A percentile compares a stretch with the other conserved stretches of the same genome.
phyloP scores from a whole-genome alignment of 2,113 vertebrate species.

The Gavialis gangeticus region DNA sequence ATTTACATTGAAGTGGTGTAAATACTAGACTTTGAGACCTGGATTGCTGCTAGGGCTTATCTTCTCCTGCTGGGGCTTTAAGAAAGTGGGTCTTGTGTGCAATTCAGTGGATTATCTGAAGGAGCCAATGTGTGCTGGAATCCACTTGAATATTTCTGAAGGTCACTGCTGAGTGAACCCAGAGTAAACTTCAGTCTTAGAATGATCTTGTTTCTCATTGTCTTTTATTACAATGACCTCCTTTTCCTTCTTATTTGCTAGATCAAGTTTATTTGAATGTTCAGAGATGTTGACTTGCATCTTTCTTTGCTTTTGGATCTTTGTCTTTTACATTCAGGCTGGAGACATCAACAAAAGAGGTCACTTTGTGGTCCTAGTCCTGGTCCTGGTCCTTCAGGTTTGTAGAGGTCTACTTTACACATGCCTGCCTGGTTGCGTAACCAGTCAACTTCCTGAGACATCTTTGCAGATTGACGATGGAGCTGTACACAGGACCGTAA shows the following conservation, averaged over 20 bases:
- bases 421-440: too few relatives aligned
- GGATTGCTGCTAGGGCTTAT: slow-evolving; percentile 34
- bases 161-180: slow-evolving; percentile 64
- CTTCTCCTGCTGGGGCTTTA: too few relatives aligned
- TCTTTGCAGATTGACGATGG: background rate
- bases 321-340: slow-evolving; percentile 52
- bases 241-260: slow-evolving; percentile 54
- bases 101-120: too few relatives aligned
- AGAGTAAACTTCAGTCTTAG: slow-evolving; percentile 62
- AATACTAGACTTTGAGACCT: slow-evolving; percentile 59
- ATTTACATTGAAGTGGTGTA: slow-evolving; percentile 53
- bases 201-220: background rate
- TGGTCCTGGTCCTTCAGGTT: slow-evolving; percentile 6
- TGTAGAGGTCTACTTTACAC: slow-evolving; percentile 54
- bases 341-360: slow-evolving; percentile 67
- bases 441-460: background rate
- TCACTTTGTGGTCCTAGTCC: slow-evolving; percentile 63
- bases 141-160: slow-evolving; percentile 47
- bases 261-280: slow-evolving; percentile 12
- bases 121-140: too few relatives aligned
- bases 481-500: background rate
- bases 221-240: slow-evolving; percentile 71
- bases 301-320: slow-evolving; percentile 34
- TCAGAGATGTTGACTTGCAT: background rate
- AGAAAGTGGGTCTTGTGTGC: too few relatives aligned